phyloP scores from a whole-genome alignment of 2,113 vertebrate species.

The Scomber colias region DNA sequence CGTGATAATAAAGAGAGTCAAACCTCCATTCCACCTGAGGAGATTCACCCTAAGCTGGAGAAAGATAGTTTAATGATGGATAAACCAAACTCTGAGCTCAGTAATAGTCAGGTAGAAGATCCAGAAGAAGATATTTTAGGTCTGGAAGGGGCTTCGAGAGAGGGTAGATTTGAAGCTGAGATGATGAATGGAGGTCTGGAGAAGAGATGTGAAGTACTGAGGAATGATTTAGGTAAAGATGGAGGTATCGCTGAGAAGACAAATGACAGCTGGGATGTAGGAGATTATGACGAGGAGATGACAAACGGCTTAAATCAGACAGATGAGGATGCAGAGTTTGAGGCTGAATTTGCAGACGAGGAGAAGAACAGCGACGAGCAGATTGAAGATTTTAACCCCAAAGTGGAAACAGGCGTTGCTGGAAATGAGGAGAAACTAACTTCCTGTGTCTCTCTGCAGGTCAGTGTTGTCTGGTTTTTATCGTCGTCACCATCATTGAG shows the following conservation, averaged over 20 bases:
- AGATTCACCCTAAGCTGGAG: neutral
- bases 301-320: fast-evolving
- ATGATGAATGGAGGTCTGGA: neutral
- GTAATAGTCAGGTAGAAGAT: neutral
- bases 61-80: no score
- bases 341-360: neutral
- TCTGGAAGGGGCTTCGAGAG: neutral
- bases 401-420: neutral
- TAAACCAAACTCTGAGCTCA: neutral
- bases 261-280: neutral
- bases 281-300: neutral
- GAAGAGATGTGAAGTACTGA: neutral
- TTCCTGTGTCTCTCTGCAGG: slow-evolving; percentile 60
- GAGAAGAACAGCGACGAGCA: neutral
- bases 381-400: neutral
- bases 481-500: slow-evolving; percentile 19
- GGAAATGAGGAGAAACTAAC: slow-evolving; percentile 1
- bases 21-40: neutral
- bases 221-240: neutral
- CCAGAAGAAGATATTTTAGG: neutral
- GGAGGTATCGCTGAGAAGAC: neutral
- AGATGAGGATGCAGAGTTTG: neutral
- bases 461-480: slow-evolving; percentile 60
- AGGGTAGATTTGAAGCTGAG: neutral
- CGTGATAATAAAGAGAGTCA: neutral